Percentiles rank a stretch among this genome's conserved stretches.
Conservation (phyloP, 1,140 invertebrate species). For the Delia radicum region DNA sequence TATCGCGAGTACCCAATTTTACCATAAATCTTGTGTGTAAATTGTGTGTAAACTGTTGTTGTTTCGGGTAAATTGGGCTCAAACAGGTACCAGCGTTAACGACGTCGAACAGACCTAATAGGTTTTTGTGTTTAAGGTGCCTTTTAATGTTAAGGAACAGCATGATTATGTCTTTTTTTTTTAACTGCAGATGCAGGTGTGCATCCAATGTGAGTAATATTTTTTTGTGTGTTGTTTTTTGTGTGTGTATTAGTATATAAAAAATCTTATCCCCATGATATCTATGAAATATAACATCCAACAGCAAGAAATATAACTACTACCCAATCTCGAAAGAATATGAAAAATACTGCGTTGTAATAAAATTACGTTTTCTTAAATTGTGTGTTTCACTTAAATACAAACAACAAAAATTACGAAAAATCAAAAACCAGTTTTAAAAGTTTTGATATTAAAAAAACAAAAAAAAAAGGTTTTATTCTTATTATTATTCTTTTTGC, state of each 20-base stretch:
- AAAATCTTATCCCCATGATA: conserved; percentile 16
- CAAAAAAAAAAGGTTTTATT: conserved; percentile 4
- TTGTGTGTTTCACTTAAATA: conserved; percentile 9
- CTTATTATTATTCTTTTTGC: not conserved
- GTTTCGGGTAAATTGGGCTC: too few relatives aligned
- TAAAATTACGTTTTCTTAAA: conserved; percentile 8
- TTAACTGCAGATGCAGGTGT: conserved; percentile 21
- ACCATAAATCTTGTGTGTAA: too few relatives aligned
- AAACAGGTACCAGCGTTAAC: too few relatives aligned
- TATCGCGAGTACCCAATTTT: too few relatives aligned
- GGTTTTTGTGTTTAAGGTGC: conserved; percentile 16
- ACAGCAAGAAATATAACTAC: not conserved
- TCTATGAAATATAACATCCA: not conserved
- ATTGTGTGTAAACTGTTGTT: too few relatives aligned
- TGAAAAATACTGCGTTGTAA: conserved; percentile 21
- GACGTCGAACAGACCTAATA: too few relatives aligned
- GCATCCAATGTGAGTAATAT: conserved; percentile 21
- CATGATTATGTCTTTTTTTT: conserved; percentile 14
- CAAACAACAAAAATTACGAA: not conserved
- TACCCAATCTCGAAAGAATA: not conserved
- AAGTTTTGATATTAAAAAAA: not conserved
- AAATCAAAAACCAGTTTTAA: not conserved
- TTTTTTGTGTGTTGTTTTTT: not conserved
- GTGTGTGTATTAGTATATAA: not conserved
- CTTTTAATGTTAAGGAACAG: conserved; percentile 17